phyloP scores from a whole-genome alignment of 2,888 invertebrate genomes.

The Autographa gamma region DNA sequence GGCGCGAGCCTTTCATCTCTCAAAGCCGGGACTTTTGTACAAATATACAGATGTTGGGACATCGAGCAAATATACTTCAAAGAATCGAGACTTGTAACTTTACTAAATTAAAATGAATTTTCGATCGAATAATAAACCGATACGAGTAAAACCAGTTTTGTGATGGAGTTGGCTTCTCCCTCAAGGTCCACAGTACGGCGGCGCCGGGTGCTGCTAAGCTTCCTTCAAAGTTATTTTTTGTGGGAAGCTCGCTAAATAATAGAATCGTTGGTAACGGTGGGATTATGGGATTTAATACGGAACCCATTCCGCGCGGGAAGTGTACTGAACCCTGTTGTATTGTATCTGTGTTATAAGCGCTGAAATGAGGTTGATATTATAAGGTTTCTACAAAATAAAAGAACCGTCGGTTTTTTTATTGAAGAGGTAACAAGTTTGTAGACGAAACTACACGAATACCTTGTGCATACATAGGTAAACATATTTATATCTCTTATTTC shows the following conservation, averaged over 20 bases:
- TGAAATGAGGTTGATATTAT: neutral
- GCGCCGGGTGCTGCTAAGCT: constrained; percentile 11
- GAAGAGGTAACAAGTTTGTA: neutral
- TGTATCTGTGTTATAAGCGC: constrained; percentile 14
- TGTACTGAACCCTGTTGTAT: constrained; percentile 23
- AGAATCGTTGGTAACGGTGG: constrained; percentile 33
- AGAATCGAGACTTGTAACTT: neutral
- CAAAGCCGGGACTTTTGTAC: constrained; percentile 4
- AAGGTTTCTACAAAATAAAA: neutral
- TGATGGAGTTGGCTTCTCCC: neutral
- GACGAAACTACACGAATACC: no score
- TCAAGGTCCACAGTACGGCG: constrained; percentile 3
- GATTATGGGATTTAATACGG: constrained; percentile 39
- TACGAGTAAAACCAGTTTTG: constrained; percentile 6
- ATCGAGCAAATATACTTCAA: constrained; percentile 13
- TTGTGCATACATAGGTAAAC: no score
- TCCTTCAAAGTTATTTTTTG: constrained; percentile 47
- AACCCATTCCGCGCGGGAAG: constrained; percentile 5
- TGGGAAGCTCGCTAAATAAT: constrained; percentile 33
- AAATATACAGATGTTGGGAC: constrained; percentile 9
- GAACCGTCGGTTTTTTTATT: neutral
- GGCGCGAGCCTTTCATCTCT: constrained; percentile 20
- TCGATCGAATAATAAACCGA: constrained; percentile 6
- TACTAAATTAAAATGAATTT: constrained; percentile 6
- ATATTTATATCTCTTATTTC: no score